Percentiles rank a stretch among this genome's conserved stretches.
phyloP scores from a whole-genome alignment of 2,797 vertebrate genomes.

The Chelonia mydas region DNA sequence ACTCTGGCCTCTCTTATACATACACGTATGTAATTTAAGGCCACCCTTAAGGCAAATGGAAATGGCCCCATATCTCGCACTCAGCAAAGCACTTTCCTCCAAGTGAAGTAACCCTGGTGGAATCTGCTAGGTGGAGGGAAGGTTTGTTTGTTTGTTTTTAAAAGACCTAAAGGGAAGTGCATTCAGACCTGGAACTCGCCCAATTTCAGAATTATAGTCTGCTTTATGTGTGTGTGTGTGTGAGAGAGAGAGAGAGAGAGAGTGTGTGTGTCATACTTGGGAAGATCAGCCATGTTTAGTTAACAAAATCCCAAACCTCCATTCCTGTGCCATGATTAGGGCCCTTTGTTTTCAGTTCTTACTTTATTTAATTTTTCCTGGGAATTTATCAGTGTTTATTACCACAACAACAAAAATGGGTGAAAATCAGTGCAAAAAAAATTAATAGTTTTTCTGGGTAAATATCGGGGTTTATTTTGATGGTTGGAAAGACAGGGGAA shows the following conservation, averaged over 20 bases:
- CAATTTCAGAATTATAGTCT: conserved; percentile 31
- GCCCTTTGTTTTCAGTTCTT: too few relatives aligned
- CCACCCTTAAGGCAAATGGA: fast-evolving
- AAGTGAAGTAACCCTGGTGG: neutral
- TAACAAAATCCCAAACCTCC: neutral
- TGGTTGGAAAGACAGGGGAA: too few relatives aligned
- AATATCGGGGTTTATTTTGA: too few relatives aligned
- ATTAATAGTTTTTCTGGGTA: too few relatives aligned
- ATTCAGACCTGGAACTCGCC: neutral
- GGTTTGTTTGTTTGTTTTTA: neutral
- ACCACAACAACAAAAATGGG: too few relatives aligned
- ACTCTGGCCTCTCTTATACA: neutral
- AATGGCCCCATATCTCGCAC: fast-evolving
- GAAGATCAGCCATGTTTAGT: neutral
- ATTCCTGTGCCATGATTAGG: neutral
- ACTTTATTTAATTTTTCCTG: too few relatives aligned
- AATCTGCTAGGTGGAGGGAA: neutral
- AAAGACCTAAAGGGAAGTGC: neutral
- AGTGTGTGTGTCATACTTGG: neutral
- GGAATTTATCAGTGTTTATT: too few relatives aligned
- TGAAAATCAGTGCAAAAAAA: too few relatives aligned
- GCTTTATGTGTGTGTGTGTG: neutral
- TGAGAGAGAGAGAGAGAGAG: neutral
- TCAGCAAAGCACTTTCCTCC: fast-evolving
- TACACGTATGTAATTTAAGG: fast-evolving